A percentile compares a stretch with the other conserved stretches of the same genome.
Evolutionary conservation across 2,113 vertebrate genomes (phyloP).

Genomic region (Etia nguti): DNA sequence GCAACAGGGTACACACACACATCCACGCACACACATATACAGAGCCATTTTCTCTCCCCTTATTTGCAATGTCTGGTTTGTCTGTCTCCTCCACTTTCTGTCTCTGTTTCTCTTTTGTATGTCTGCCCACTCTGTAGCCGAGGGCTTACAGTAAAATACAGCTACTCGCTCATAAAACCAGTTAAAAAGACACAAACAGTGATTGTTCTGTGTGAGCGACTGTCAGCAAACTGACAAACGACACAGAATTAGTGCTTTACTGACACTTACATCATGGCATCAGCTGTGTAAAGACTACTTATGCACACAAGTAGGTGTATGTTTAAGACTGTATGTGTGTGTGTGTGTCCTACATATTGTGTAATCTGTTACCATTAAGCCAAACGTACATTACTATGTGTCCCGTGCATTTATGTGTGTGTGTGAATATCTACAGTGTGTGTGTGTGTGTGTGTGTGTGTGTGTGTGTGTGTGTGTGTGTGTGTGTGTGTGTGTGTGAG

Average conservation of each 20-base stretch:
- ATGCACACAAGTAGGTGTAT: background rate
- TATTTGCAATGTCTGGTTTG: constrained; percentile 44
- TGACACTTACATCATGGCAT: constrained; percentile 9
- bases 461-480: background rate
- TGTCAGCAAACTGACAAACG: constrained; percentile 48
- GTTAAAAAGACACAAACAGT: constrained; percentile 38
- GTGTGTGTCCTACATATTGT: background rate
- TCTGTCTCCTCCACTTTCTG: constrained; percentile 41
- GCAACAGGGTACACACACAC: constrained; percentile 38
- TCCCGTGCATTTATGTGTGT: background rate
- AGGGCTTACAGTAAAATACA: constrained; percentile 17
- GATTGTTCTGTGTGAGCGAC: constrained; percentile 46
- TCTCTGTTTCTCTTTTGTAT: constrained; percentile 25
- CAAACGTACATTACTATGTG: background rate
- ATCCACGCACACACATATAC: constrained; percentile 5
- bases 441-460: background rate
- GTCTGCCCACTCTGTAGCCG: constrained; percentile 4
- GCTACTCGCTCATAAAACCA: constrained; percentile 41
- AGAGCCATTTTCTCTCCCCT: constrained; percentile 30
- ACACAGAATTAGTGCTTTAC: constrained; percentile 19
- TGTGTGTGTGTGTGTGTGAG: background rate
- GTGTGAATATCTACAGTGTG: background rate
- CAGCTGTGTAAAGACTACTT: background rate
- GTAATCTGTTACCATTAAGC: constrained; percentile 26
- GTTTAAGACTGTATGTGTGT: background rate